phyloP scores from a whole-genome alignment of 2,113 vertebrate genomes.

The Helogale parvula region DNA sequence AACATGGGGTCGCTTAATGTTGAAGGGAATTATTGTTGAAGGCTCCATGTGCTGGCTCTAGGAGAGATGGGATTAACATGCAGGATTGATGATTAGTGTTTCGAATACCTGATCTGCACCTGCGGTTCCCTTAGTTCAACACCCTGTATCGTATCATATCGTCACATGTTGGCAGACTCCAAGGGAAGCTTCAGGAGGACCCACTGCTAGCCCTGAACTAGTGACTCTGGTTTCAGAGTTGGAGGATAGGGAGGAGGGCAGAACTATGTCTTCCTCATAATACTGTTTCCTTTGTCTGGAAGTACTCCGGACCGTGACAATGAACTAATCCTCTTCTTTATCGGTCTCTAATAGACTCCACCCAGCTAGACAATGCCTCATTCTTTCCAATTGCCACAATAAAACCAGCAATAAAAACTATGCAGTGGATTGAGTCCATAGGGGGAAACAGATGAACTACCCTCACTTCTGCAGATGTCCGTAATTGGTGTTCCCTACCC shows the following conservation, averaged over 20 bases:
- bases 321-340: slow-evolving; percentile 78
- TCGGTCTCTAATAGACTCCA: slow-evolving; percentile 69
- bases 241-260: background rate
- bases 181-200: background rate
- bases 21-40: background rate
- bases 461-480: slow-evolving; percentile 41
- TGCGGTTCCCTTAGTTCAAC: background rate
- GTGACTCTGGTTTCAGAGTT: background rate
- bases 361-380: slow-evolving; percentile 80
- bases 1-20: background rate
- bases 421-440: slow-evolving; percentile 52
- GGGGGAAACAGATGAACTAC: slow-evolving; percentile 36
- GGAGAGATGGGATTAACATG: background rate
- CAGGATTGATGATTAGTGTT: background rate
- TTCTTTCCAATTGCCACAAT: slow-evolving; percentile 78
- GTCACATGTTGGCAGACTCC: background rate
- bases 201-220: background rate
- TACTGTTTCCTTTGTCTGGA: slow-evolving; percentile 67
- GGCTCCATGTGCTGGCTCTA: background rate
- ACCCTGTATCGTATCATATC: background rate
- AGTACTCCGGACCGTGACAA: slow-evolving; percentile 58
- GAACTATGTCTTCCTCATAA: slow-evolving; percentile 41
- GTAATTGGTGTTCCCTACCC: background rate
- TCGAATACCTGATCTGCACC: background rate
- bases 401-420: slow-evolving; percentile 77